Conservation (phyloP, 2,888 invertebrate genomes). For the Nemoura dubitans region DNA sequence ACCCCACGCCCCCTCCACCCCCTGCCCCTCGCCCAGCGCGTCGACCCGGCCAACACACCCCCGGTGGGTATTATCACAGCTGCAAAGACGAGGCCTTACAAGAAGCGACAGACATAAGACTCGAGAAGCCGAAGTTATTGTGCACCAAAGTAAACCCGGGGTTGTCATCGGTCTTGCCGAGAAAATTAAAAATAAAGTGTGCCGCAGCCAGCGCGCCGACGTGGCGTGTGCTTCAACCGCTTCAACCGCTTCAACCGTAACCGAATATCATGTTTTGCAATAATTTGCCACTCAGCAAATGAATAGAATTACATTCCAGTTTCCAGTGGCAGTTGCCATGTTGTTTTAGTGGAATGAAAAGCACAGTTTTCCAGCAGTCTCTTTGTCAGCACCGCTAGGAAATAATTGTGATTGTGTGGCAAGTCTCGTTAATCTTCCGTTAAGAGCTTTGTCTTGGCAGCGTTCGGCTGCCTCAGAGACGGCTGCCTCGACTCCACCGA, state of each 20-base stretch:
- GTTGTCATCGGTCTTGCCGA: neutral
- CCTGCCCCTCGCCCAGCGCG: neutral
- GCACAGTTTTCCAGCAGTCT: neutral
- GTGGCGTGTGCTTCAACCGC: neutral
- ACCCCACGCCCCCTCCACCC: neutral
- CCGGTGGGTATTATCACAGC: constrained; percentile 16
- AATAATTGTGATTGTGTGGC: neutral
- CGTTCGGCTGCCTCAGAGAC: too few species aligned
- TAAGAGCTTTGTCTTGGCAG: neutral
- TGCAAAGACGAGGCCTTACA: constrained; percentile 13
- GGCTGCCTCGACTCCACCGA: neutral
- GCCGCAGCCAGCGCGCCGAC: neutral
- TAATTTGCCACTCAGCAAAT: neutral
- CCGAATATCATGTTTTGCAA: neutral
- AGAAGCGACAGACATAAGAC: neutral
- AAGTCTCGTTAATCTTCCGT: constrained; percentile 7
- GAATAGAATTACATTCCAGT: neutral
- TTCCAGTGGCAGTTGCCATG: too few species aligned
- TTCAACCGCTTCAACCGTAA: neutral
- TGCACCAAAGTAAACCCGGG: neutral
- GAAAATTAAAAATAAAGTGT: constrained; percentile 9
- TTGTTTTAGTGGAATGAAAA: neutral
- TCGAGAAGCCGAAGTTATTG: neutral
- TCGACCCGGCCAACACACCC: neutral
- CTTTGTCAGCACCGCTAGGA: neutral